phyloP scores from a whole-genome alignment of 2,888 invertebrate species.

The Heteromurus nitidus region DNA sequence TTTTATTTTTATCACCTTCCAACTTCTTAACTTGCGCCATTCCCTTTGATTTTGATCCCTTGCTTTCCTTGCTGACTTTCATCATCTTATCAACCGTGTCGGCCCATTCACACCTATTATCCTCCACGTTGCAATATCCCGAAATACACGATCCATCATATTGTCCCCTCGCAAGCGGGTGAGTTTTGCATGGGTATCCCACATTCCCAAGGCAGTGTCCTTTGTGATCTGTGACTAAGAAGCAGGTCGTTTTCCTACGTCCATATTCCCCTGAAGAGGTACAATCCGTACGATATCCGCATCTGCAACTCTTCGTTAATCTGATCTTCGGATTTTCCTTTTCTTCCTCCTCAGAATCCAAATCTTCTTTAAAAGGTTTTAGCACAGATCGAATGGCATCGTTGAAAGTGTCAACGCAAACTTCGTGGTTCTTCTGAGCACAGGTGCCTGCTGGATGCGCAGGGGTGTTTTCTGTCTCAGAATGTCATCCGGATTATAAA shows the following conservation, averaged over 20 bases:
- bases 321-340: background rate
- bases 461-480: slow-evolving; percentile 15
- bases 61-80: background rate
- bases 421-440: slow-evolving; percentile 30
- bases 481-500: background rate
- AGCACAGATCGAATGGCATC: background rate
- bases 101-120: background rate
- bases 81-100: background rate
- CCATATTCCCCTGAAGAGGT: background rate
- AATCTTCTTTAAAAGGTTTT: background rate
- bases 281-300: slow-evolving; percentile 24
- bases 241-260: background rate
- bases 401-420: background rate
- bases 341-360: background rate
- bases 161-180: slow-evolving; percentile 11
- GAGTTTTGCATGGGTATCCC: slow-evolving; percentile 33
- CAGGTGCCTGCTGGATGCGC: slow-evolving; percentile 30
- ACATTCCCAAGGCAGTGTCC: slow-evolving; percentile 27
- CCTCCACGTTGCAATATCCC: slow-evolving; percentile 28
- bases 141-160: slow-evolving; percentile 34
- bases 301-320: slow-evolving; percentile 16
- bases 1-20: background rate
- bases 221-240: background rate
- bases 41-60: background rate
- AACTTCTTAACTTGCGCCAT: background rate